These are phyloP conservation scores for Leptopilina syphax DNA, from an alignment of 2,888 invertebrate species.

Conservation along the genomic window DNA sequence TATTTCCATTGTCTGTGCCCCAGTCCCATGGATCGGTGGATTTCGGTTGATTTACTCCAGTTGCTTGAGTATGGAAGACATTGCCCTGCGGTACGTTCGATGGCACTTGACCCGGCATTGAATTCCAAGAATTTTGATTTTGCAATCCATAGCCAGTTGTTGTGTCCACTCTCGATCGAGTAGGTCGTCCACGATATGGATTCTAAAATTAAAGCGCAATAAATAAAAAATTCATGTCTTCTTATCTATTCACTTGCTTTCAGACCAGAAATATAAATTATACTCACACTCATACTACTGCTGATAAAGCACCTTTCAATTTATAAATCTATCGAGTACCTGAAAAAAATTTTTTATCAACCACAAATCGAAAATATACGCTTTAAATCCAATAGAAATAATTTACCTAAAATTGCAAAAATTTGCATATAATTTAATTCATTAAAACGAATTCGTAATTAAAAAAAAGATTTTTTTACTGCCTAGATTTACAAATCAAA, in stretches of 20 bases:
- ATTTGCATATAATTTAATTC: too few species aligned
- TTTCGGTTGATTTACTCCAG: constrained; percentile 59
- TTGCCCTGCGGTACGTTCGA: constrained; percentile 59
- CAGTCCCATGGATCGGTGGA: constrained; percentile 69
- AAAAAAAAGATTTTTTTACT: too few species aligned
- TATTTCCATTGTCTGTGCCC: constrained; percentile 68
- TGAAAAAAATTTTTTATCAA: constrained; percentile 45
- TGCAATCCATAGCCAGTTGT: constrained; percentile 66
- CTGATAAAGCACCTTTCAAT: constrained; percentile 57
- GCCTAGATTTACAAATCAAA: too few species aligned
- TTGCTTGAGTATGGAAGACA: constrained; percentile 58
- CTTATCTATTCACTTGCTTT: constrained; percentile 30
- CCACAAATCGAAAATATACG: too few species aligned
- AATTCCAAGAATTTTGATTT: constrained; percentile 70
- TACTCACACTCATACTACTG: constrained; percentile 69
- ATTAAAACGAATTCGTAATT: too few species aligned
- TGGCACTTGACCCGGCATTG: constrained; percentile 58
- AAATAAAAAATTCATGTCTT: background rate
- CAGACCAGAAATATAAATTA: constrained; percentile 13
- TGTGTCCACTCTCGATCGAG: constrained; percentile 68
- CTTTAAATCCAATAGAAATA: too few species aligned
- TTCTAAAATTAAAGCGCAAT: constrained; percentile 62
- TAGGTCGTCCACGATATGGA: constrained; percentile 71
- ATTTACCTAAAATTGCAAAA: too few species aligned
- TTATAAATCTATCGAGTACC: constrained; percentile 57